Conservation (phyloP, 2,888 invertebrate genomes). For the Laothoe populi region DNA sequence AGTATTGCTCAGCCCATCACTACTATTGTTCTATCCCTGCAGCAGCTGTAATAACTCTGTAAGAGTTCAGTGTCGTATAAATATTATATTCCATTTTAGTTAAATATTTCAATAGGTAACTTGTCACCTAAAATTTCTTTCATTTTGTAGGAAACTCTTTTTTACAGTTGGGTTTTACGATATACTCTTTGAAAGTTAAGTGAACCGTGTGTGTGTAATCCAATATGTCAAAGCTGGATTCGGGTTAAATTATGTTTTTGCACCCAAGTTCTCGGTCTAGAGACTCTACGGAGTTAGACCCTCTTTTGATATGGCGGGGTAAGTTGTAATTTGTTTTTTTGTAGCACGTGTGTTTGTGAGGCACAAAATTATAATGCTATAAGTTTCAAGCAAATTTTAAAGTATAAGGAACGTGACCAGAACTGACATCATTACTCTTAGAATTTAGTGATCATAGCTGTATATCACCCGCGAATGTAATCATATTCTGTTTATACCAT, state of each 20-base stretch:
- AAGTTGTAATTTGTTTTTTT: conserved; percentile 48
- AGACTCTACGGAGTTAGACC: conserved; percentile 77
- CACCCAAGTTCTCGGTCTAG: conserved; percentile 77
- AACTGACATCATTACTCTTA: too few relatives aligned
- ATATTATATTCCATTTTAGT: background rate
- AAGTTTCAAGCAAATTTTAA: too few relatives aligned
- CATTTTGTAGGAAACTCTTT: conserved; percentile 42
- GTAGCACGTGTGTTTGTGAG: background rate
- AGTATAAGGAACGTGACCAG: too few relatives aligned
- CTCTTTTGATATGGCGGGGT: conserved; percentile 78
- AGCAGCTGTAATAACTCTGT: conserved; percentile 31
- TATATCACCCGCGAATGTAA: too few relatives aligned
- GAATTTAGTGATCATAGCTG: too few relatives aligned
- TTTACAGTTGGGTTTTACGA: conserved; percentile 37
- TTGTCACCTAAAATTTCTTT: conserved; percentile 37
- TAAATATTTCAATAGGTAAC: conserved; percentile 29
- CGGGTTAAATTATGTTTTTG: conserved; percentile 81
- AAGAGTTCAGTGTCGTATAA: conserved; percentile 54
- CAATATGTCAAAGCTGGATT: conserved; percentile 79
- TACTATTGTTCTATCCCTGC: conserved; percentile 51
- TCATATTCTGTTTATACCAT: too few relatives aligned
- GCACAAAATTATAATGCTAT: too few relatives aligned
- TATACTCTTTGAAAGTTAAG: conserved; percentile 46
- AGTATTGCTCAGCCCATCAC: conserved; percentile 54
- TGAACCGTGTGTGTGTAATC: conserved; percentile 58